Evolutionary conservation across 1,140 invertebrate genomes (phyloP).

Genomic region (Philopotamus ludificatus): DNA sequence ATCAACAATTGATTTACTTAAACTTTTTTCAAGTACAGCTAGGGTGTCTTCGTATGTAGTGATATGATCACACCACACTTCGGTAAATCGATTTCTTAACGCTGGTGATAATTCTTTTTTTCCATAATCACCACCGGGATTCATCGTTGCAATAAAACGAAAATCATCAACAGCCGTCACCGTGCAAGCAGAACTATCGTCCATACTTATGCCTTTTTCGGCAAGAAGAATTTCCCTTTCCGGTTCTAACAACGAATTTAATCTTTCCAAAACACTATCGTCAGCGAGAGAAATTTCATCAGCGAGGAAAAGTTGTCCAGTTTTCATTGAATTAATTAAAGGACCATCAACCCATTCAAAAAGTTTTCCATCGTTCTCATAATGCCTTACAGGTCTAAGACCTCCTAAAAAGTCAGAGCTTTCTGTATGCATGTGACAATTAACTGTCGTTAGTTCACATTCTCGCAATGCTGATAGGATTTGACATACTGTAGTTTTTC

Average conservation of each 20-base stretch:
- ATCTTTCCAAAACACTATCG: conserved; percentile 95
- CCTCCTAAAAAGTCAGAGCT: conserved; percentile 97
- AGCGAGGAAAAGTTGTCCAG: conserved; percentile 86
- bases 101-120: conserved; percentile 99
- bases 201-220: conserved; percentile 71
- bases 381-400: conserved; percentile 82
- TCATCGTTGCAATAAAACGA: conserved; percentile 97
- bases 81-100: conserved; percentile 95
- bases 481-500: conserved; percentile 97
- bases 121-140: conserved; percentile 98
- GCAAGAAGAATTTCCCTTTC: conserved; percentile 88
- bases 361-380: conserved; percentile 61
- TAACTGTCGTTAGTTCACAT: conserved; percentile 75
- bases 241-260: conserved; percentile 96
- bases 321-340: conserved; percentile 85
- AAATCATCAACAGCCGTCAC: conserved; percentile 76
- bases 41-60: conserved; percentile 70
- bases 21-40: conserved; percentile 78
- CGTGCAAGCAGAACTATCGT: conserved; percentile 58
- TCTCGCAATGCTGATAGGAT: conserved; percentile 70
- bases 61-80: conserved; percentile 94
- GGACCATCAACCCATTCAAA: conserved; percentile 99
- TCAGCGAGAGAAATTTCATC: conserved; percentile 99
- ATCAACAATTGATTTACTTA: conserved; percentile 54
- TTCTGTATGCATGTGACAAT: conserved; percentile 99